phyloP scores from a whole-genome alignment of 2,113 vertebrate species.

The Felis chaus region DNA sequence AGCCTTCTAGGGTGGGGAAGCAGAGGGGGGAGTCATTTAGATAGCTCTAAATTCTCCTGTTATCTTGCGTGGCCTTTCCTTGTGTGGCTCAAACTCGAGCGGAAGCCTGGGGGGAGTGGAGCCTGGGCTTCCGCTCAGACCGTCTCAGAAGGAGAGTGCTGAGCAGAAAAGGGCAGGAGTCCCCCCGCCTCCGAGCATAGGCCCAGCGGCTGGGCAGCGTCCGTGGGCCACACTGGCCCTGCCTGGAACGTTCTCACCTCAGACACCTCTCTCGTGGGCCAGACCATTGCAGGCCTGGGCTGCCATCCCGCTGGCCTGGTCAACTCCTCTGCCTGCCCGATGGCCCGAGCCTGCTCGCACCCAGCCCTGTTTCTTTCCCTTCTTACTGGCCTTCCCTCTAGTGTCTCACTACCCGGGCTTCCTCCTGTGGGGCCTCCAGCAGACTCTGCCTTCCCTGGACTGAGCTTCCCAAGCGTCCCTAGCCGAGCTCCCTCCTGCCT shows the following conservation, averaged over 20 bases:
- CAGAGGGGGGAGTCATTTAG: not conserved
- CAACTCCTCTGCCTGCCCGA: rapidly evolving
- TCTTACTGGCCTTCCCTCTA: not conserved
- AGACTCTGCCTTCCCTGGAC: not conserved
- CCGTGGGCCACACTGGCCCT: rapidly evolving
- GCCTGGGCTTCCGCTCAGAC: not conserved
- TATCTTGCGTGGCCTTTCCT: not conserved
- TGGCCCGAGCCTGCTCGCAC: not conserved
- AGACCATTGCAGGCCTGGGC: not conserved
- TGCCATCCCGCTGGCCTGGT: not conserved
- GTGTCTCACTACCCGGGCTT: not conserved
- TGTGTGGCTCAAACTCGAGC: not conserved
- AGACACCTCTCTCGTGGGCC: not conserved
- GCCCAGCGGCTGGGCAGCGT: not conserved
- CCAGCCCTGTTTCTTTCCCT: not conserved
- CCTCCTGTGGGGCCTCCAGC: rapidly evolving
- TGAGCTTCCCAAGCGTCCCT: not conserved
- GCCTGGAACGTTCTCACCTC: too few relatives aligned
- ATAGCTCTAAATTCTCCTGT: rapidly evolving
- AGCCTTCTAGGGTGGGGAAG: not conserved
- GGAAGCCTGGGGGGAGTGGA: not conserved
- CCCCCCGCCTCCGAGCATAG: rapidly evolving
- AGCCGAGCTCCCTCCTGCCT: not conserved
- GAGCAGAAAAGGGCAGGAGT: not conserved
- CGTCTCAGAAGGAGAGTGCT: not conserved